These are phyloP conservation scores for Belgica antarctica DNA, from an alignment of 2,888 invertebrate genomes.

Conservation along the genomic window DNA sequence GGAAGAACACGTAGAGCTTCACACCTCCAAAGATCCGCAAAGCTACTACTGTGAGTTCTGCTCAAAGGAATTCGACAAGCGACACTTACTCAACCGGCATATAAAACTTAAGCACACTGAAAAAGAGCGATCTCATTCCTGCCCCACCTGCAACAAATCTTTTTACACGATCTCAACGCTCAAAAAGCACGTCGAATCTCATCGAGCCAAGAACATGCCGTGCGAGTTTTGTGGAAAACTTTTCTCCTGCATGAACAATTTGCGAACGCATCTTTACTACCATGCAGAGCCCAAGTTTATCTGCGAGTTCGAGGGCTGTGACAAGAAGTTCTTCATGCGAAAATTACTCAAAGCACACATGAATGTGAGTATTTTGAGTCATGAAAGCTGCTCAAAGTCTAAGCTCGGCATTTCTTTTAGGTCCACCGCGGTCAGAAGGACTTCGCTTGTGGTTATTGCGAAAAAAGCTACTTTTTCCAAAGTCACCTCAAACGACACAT, in stretches of 20 bases:
- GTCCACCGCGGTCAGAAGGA: slow-evolving; percentile 34
- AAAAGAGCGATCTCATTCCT: slow-evolving; percentile 10
- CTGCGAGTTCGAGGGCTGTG: slow-evolving; percentile 25
- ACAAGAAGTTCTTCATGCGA: slow-evolving; percentile 32
- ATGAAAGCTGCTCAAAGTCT: background rate
- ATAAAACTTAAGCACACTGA: slow-evolving; percentile 23
- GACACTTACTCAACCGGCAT: slow-evolving; percentile 27
- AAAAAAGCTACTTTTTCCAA: slow-evolving; percentile 34
- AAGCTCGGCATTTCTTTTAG: background rate
- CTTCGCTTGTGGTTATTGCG: slow-evolving; percentile 24
- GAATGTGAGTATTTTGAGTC: background rate
- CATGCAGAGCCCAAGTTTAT: slow-evolving; percentile 26
- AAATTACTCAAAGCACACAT: slow-evolving; percentile 13
- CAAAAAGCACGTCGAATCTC: slow-evolving; percentile 27
- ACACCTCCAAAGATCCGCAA: background rate
- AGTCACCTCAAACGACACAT: slow-evolving; percentile 24
- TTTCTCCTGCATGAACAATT: slow-evolving; percentile 27
- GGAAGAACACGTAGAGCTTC: background rate
- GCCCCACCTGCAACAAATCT: slow-evolving; percentile 23
- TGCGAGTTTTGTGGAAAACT: slow-evolving; percentile 21
- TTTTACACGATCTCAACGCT: slow-evolving; percentile 16
- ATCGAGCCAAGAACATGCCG: slow-evolving; percentile 1
- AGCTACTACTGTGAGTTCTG: background rate
- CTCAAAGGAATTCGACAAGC: background rate
- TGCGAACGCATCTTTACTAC: slow-evolving; percentile 26